These are phyloP conservation scores for Diachasma alloeum DNA, from an alignment of 1,140 invertebrate species.

Conservation along the genomic window DNA sequence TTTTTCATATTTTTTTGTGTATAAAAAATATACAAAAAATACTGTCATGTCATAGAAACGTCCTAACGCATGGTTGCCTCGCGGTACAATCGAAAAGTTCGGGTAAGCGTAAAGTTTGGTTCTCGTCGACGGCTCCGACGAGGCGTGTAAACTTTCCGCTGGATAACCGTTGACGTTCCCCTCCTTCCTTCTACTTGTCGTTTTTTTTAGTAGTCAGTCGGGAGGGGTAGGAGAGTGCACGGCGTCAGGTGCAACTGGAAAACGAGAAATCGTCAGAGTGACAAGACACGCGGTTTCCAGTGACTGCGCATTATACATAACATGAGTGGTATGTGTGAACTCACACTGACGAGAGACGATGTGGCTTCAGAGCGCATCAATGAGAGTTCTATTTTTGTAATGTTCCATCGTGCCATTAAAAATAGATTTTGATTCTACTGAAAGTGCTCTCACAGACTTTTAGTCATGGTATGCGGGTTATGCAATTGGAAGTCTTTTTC, in stretches of 20 bases:
- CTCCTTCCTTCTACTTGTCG: not conserved
- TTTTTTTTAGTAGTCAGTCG: not conserved
- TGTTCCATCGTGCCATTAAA: not conserved
- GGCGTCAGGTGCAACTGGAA: slow-evolving; percentile 26
- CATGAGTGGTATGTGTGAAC: not conserved
- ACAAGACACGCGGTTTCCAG: slow-evolving; percentile 15
- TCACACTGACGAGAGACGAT: not conserved
- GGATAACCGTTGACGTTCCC: slow-evolving; percentile 26
- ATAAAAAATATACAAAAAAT: slow-evolving; percentile 3
- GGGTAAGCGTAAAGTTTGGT: slow-evolving; percentile 26
- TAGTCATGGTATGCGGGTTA: not conserved
- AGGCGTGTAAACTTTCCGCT: slow-evolving; percentile 27
- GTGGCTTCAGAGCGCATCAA: not conserved
- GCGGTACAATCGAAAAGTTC: slow-evolving; percentile 22
- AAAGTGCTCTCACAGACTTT: not conserved
- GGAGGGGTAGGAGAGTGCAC: not conserved
- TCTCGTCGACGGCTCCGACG: slow-evolving; percentile 26
- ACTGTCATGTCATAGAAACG: slow-evolving; percentile 12
- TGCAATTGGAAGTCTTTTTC: not conserved
- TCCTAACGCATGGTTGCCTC: slow-evolving; percentile 15
- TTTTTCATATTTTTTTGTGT: not conserved
- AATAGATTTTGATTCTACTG: not conserved
- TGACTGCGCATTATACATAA: slow-evolving; percentile 2
- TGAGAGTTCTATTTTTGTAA: slow-evolving; percentile 2
- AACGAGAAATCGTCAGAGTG: slow-evolving; percentile 26